Evolutionary conservation across 2,888 invertebrate species (phyloP), one percentile per base, ranked within the genome.

Genomic region (Parnassius orleans): DNA sequence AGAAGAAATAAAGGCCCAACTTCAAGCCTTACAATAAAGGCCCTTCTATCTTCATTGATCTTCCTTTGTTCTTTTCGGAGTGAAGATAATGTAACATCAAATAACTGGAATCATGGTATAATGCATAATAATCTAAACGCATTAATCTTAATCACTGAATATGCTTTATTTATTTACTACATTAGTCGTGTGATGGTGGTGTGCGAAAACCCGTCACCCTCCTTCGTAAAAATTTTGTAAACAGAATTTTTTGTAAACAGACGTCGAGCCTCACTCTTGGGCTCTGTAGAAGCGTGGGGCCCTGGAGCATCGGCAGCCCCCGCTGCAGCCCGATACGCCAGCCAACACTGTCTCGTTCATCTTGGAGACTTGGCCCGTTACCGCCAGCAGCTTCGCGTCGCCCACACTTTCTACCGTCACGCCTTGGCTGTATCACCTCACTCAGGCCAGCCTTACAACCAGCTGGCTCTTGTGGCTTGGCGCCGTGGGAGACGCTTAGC

Each of bases 381-480:
- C 79, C 91, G 96, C 66, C 95, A 95, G 75, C 95, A 96, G 82
- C 93, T 95, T 68, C 93, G 95, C 56, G 95, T 96, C 77, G 97
- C 97, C 0, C 96, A 97, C 79, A 95, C 95, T 14, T 97, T 96
- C 85, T 97, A 98, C 85, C 93, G 94, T 93, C 95, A 96, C 84
- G 96, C 96, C 52, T 93, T 95, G 55, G 92, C 93, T 56, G 93
- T 95, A 61, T 95, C 95, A 3, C 95, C 95, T 60, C 94, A 94
- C 70, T 95, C 95, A 66, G 97, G 97, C 7, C 97, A 97, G 83
- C 97, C 97, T 0, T 98, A 97, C 87, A 97, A 98, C 87, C 97
- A 98, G 87, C 90, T 97, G 76, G 95, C 97, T 57, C 92, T 97
- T 54, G 90, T 98, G 68, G 95, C 96, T 82, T 95, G 96, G 70